phyloP scores from a whole-genome alignment of 2,797 vertebrate genomes.

The Brachymystax lenok region DNA sequence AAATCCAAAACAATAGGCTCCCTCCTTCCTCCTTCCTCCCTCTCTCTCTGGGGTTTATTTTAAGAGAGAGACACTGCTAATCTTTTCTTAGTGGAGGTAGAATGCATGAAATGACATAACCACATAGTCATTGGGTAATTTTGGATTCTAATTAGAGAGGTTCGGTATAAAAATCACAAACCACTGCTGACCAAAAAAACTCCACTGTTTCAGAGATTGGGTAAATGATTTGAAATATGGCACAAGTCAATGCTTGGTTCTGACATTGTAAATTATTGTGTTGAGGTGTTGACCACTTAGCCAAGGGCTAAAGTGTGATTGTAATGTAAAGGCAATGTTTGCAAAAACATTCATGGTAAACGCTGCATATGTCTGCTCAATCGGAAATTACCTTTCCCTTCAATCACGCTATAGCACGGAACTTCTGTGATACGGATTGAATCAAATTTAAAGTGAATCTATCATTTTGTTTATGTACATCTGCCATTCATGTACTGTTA shows the following conservation, averaged over 20 bases:
- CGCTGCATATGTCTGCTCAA: too few relatives aligned
- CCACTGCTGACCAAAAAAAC: background rate
- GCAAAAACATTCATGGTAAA: too few relatives aligned
- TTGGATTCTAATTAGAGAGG: conserved; percentile 22
- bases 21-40: background rate
- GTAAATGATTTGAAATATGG: conserved; percentile 18
- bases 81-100: conserved; percentile 4
- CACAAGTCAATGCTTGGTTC: background rate
- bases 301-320: too few relatives aligned
- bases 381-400: too few relatives aligned
- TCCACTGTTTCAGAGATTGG: background rate
- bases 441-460: too few relatives aligned
- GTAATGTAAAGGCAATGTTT: too few relatives aligned
- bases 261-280: background rate
- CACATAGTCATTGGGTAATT: conserved; percentile 21
- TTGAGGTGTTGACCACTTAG: background rate
- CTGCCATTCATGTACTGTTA: too few relatives aligned
- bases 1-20: conserved; percentile 7
- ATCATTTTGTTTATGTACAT: too few relatives aligned
- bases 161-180: conserved; percentile 12
- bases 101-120: conserved; percentile 22
- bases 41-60: background rate
- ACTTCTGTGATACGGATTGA: too few relatives aligned
- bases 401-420: too few relatives aligned
- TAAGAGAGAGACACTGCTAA: background rate